A percentile compares a stretch with the other conserved stretches of the same genome.
These are phyloP conservation scores for Gerris lacustris DNA, from an alignment of 2,888 invertebrate genomes.

Conservation along the genomic window DNA sequence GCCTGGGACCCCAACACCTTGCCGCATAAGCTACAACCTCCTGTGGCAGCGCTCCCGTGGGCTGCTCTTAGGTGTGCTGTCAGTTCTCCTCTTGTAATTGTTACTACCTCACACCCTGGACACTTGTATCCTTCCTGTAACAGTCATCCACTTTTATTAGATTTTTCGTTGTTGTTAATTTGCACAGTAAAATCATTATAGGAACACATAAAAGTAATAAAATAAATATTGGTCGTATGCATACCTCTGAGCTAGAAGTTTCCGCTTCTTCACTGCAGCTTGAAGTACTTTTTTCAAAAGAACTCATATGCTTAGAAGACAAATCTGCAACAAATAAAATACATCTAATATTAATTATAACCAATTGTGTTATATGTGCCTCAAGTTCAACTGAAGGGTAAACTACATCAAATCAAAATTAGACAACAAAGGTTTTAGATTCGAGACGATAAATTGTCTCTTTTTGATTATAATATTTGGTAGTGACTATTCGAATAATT, in stretches of 20 bases:
- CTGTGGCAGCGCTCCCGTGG: slow-evolving; percentile 15
- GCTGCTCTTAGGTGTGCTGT: slow-evolving; percentile 51
- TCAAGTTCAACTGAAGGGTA: too few species aligned
- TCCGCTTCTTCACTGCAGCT: neutral
- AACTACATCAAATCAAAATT: too few species aligned
- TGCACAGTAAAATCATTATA: too few species aligned
- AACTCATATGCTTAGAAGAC: neutral
- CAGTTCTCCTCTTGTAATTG: slow-evolving; percentile 47
- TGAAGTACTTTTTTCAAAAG: neutral
- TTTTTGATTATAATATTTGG: too few species aligned
- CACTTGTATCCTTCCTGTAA: slow-evolving; percentile 20
- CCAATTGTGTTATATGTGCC: too few species aligned
- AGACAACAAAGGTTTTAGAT: too few species aligned
- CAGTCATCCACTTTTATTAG: neutral
- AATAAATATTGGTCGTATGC: neutral
- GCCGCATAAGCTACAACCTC: slow-evolving; percentile 50
- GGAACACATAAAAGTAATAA: too few species aligned
- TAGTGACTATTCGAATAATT: too few species aligned
- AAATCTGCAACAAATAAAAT: neutral
- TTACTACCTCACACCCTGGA: slow-evolving; percentile 23
- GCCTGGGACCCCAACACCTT: slow-evolving; percentile 65
- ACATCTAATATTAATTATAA: too few species aligned
- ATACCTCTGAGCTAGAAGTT: neutral
- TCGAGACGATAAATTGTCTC: too few species aligned
- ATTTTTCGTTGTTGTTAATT: neutral